Evolutionary conservation across 2,113 vertebrate genomes (phyloP).

Genomic region (Menura novaehollandiae): DNA sequence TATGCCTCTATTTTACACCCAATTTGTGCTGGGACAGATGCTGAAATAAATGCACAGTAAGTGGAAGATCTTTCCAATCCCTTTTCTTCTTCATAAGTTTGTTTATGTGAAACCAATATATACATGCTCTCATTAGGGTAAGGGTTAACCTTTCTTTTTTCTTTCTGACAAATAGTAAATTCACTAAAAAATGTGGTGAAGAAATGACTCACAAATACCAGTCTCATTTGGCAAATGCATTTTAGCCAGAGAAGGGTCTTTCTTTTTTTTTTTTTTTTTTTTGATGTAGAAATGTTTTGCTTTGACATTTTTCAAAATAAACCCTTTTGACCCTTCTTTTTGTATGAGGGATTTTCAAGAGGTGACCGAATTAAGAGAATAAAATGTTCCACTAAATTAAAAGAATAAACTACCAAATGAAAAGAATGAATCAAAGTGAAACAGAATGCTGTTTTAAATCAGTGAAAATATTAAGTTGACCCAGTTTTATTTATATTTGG

Average conservation of each 20-base stretch:
- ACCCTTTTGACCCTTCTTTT: slow-evolving; percentile 27
- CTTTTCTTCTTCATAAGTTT: background rate
- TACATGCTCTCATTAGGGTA: background rate
- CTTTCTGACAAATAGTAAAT: slow-evolving; percentile 35
- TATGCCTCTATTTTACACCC: background rate
- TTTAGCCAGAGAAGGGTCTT: background rate
- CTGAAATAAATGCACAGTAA: background rate
- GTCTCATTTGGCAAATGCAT: background rate
- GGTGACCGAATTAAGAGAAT: background rate
- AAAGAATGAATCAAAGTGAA: slow-evolving; percentile 8
- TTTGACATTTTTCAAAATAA: slow-evolving; percentile 42
- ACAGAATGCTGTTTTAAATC: background rate
- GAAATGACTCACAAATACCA: slow-evolving; percentile 48
- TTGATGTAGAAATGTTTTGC: slow-evolving; percentile 25
- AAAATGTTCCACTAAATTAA: slow-evolving; percentile 1
- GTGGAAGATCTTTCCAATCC: background rate
- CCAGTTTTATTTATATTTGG: background rate
- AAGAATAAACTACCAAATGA: background rate
- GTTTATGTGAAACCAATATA: background rate
- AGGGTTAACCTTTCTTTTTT: background rate
- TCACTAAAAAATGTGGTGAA: slow-evolving; percentile 12
- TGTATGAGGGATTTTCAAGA: background rate
- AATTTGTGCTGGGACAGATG: background rate
- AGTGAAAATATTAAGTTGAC: background rate
- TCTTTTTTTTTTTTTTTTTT: background rate